phyloP scores from a whole-genome alignment of 1,140 invertebrate genomes.

The Plodia interpunctella region DNA sequence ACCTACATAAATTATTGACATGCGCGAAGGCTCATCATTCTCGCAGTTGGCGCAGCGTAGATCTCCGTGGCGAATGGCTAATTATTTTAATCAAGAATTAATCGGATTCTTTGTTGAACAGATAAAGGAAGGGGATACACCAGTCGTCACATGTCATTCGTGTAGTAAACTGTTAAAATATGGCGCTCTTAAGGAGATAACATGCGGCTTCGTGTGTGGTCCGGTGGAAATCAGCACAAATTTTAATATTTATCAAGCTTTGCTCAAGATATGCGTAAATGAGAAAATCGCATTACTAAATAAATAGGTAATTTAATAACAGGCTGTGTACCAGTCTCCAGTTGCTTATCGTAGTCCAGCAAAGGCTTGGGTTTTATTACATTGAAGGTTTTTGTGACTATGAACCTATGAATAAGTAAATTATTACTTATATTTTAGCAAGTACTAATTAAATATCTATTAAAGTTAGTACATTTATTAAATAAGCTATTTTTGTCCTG shows the following conservation, averaged over 20 bases:
- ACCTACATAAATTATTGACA: not conserved
- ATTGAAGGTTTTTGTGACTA: not conserved
- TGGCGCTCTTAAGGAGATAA: constrained; percentile 34
- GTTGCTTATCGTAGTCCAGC: not conserved
- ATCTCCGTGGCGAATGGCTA: constrained; percentile 41
- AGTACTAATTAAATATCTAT: not conserved
- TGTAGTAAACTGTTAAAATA: constrained; percentile 48
- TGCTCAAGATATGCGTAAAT: constrained; percentile 38
- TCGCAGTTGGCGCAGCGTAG: not conserved
- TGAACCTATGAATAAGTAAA: too few species aligned
- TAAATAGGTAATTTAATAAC: not conserved
- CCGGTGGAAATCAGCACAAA: constrained; percentile 45
- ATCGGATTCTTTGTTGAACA: constrained; percentile 35
- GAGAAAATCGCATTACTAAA: constrained; percentile 9
- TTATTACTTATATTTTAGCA: too few species aligned
- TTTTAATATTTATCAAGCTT: constrained; percentile 67
- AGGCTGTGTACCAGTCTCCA: not conserved
- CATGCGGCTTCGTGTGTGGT: constrained; percentile 56
- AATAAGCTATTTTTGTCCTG: too few species aligned
- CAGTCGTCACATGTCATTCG: constrained; percentile 37
- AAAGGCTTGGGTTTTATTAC: not conserved
- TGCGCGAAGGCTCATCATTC: not conserved
- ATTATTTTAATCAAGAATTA: constrained; percentile 51
- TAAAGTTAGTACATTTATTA: too few species aligned
- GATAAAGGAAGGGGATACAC: constrained; percentile 30